Evolutionary conservation across 2,888 invertebrate species (phyloP).

Genomic region (Anthophora plumipes): DNA sequence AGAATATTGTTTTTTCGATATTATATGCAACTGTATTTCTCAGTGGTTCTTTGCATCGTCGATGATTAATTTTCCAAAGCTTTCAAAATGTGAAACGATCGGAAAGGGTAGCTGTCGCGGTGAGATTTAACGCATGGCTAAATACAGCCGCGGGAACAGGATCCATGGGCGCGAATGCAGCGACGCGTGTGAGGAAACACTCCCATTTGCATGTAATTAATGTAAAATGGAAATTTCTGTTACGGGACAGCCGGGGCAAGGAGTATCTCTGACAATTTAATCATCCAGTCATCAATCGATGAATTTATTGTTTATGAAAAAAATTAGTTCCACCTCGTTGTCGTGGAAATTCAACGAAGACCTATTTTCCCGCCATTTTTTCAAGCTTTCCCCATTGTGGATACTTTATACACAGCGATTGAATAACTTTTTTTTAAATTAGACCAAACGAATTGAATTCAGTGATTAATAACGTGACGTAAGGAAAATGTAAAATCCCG

Average conservation of each 20-base stretch:
- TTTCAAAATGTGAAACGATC: background rate
- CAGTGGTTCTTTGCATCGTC: background rate
- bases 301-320: background rate
- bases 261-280: slow-evolving; percentile 36
- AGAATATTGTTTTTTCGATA: no score
- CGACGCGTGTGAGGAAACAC: slow-evolving; percentile 1
- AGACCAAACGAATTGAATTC: no score
- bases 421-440: no score
- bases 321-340: background rate
- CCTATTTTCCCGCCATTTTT: no score
- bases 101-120: background rate
- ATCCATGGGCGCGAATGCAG: background rate
- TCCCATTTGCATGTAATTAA: slow-evolving; percentile 43
- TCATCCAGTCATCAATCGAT: slow-evolving; percentile 20
- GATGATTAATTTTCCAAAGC: background rate
- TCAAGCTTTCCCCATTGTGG: background rate
- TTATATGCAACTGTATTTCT: background rate
- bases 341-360: no score
- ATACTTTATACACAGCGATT: slow-evolving; percentile 12
- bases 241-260: slow-evolving; percentile 9
- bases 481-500: no score
- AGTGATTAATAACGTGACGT: no score
- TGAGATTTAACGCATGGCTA: slow-evolving; percentile 3
- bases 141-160: background rate
- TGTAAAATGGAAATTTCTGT: slow-evolving; percentile 48